A percentile compares a stretch with the other conserved stretches of the same genome.
Conservation (phyloP, 2,113 vertebrate genomes). For the Epinephelus lanceolatus region DNA sequence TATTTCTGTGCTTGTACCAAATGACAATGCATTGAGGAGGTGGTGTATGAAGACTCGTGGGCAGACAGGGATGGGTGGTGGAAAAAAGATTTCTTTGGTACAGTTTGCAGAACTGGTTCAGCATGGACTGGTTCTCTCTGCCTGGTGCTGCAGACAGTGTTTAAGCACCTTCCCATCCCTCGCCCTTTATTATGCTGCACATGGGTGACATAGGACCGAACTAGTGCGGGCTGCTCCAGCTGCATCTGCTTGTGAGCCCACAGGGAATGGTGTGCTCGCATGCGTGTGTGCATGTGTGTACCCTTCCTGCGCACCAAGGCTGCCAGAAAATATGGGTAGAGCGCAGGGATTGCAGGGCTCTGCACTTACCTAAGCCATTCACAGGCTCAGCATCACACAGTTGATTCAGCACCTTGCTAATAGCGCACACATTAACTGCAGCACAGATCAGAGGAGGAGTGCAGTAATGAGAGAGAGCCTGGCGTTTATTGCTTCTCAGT, state of each 20-base stretch:
- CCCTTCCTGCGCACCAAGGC: slow-evolving; percentile 45
- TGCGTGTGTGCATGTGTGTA: slow-evolving; percentile 29
- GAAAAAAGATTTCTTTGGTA: slow-evolving; percentile 23
- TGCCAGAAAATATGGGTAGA: slow-evolving; percentile 64
- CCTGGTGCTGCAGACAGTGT: slow-evolving; percentile 54
- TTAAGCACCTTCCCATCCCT: slow-evolving; percentile 48
- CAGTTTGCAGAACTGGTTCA: slow-evolving; percentile 34
- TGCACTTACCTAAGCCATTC: slow-evolving; percentile 71
- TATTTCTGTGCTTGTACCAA: background rate
- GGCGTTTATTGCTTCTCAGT: slow-evolving; percentile 32
- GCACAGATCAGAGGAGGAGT: slow-evolving; percentile 73
- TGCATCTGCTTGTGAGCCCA: slow-evolving; percentile 76
- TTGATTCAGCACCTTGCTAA: slow-evolving; percentile 80
- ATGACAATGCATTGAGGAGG: slow-evolving; percentile 7
- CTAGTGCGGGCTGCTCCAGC: slow-evolving; percentile 72
- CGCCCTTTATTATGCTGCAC: slow-evolving; percentile 63
- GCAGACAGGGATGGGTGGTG: slow-evolving; percentile 11
- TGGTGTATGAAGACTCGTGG: slow-evolving; percentile 8
- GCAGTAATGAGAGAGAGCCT: slow-evolving; percentile 60
- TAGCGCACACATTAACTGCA: slow-evolving; percentile 78
- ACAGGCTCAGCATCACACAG: slow-evolving; percentile 72
- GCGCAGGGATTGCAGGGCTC: slow-evolving; percentile 72
- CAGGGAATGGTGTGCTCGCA: slow-evolving; percentile 57
- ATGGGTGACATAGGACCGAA: slow-evolving; percentile 74
- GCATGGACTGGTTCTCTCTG: slow-evolving; percentile 12